Evolutionary conservation across 2,888 invertebrate species (phyloP).

Genomic region (Athetis lepigone): DNA sequence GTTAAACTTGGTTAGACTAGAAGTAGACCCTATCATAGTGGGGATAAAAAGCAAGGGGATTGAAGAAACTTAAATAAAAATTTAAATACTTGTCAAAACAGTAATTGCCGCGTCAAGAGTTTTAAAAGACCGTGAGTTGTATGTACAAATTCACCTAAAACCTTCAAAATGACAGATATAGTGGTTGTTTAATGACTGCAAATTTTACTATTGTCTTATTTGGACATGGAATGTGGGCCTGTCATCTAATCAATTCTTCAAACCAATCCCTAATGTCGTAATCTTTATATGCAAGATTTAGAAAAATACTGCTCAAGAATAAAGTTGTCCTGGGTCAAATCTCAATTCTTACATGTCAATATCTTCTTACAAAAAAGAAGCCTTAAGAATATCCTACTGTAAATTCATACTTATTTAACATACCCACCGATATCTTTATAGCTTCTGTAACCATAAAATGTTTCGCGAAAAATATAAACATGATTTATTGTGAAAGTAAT

Average conservation of each 20-base stretch:
- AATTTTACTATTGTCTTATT: slow-evolving; percentile 57
- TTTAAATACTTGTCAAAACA: neutral
- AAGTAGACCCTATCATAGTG: no score
- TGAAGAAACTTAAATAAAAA: neutral
- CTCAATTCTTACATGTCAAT: slow-evolving; percentile 47
- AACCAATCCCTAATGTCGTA: slow-evolving; percentile 40
- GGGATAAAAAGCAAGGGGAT: no score
- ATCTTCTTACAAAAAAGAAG: slow-evolving; percentile 59
- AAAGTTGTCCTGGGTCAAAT: slow-evolving; percentile 34
- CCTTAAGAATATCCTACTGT: slow-evolving; percentile 62
- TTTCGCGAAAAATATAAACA: slow-evolving; percentile 79
- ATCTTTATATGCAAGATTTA: slow-evolving; percentile 32
- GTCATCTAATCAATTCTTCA: slow-evolving; percentile 54
- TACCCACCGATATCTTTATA: slow-evolving; percentile 76
- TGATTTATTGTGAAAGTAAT: slow-evolving; percentile 81
- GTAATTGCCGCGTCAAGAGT: neutral
- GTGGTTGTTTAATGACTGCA: slow-evolving; percentile 48
- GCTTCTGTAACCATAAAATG: slow-evolving; percentile 79
- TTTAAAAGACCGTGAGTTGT: neutral
- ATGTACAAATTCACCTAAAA: slow-evolving; percentile 23
- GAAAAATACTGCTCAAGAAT: slow-evolving; percentile 48
- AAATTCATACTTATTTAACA: slow-evolving; percentile 70
- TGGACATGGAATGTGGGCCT: slow-evolving; percentile 56
- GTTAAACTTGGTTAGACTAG: no score
- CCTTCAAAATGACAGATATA: slow-evolving; percentile 38